Evolutionary conservation across 1,140 invertebrate species (phyloP).

Genomic region (Contarinia nasturtii): DNA sequence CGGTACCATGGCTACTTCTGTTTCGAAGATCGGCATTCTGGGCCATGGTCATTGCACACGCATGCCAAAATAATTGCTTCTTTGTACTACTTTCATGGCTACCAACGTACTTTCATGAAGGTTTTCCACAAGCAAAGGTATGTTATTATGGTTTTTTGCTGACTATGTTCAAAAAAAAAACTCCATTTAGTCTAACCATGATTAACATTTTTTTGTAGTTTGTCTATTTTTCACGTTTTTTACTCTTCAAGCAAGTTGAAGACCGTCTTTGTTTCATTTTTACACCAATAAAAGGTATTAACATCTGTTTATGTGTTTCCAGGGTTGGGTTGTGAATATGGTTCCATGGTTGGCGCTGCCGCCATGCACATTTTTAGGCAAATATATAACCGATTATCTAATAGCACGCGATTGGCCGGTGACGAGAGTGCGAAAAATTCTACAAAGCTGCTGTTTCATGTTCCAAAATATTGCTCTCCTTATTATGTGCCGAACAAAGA

Average conservation of each 20-base stretch:
- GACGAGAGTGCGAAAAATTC: constrained; percentile 31
- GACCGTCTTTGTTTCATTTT: too few relatives aligned
- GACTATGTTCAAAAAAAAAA: too few relatives aligned
- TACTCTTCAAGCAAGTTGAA: not conserved
- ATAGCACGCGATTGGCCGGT: constrained; percentile 29
- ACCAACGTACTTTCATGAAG: constrained; percentile 60
- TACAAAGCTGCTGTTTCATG: constrained; percentile 39
- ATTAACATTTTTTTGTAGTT: too few relatives aligned
- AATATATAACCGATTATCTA: constrained; percentile 39
- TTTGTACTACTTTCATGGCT: constrained; percentile 57
- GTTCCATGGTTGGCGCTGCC: constrained; percentile 49
- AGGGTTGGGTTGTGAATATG: constrained; percentile 49
- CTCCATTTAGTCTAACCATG: too few relatives aligned
- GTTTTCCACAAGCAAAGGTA: constrained; percentile 38
- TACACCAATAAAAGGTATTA: too few relatives aligned
- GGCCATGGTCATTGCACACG: constrained; percentile 48
- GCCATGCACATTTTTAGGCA: constrained; percentile 42
- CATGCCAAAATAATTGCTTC: constrained; percentile 58
- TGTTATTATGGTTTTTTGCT: too few relatives aligned
- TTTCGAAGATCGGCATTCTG: constrained; percentile 25
- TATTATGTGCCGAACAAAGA: constrained; percentile 29
- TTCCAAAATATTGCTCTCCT: constrained; percentile 39
- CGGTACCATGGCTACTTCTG: constrained; percentile 21
- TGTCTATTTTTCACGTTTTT: too few relatives aligned
- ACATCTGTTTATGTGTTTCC: not conserved